Base-by-base conservation (phyloP, 2,888 invertebrate genomes). In the Flexamia atlantica region DNA sequence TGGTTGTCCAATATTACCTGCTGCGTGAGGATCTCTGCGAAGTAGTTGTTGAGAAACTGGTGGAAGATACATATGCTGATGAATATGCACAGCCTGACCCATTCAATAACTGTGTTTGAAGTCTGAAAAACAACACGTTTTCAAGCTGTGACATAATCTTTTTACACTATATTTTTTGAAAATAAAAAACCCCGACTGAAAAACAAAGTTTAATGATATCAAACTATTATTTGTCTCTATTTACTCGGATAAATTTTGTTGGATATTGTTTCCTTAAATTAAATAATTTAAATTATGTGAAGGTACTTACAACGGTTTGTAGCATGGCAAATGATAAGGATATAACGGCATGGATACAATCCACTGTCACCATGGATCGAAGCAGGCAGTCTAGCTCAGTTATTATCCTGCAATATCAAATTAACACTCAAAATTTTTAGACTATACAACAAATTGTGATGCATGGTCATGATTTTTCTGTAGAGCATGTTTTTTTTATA, bases 21-120 rank as follows among this genome's bases (percentile, higher is more conserved):
- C 53, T 81, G 81, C 9, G 84, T 85, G 36, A 86, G 74, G 7
- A 74, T 60, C 25, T 86, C 84, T 0, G 83, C 85, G 50, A 86
- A 86, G 79, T 76, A 76, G 57, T 85, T 86, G 64, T 86, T 86
- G 17, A 85, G 50, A 60, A 81, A 85, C 64, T 86, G 86, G 72
- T 86, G 86, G 23, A 84, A 12, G 40, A 85, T 84, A 36, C 86
- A 84, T n/a, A 81, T 57, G 1, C 25, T 12, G 3, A 86, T 79
- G 64, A 85, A 86, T 17, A 84, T 17, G 2, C 84, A 46, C 85
- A 84, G 84, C 80, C 85, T 84, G 23, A 84, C n/a, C 28, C 28
- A 81, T 50, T 85, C 85, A 12, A 84, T 42, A 68, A 86, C 46
- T 17, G 84, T 85, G 82, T 84, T 83, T 9, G 85, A 85, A 50